Percentiles rank a stretch among this genome's conserved stretches.
phyloP scores from a whole-genome alignment of 1,140 invertebrate species.

The Maniola jurtina region DNA sequence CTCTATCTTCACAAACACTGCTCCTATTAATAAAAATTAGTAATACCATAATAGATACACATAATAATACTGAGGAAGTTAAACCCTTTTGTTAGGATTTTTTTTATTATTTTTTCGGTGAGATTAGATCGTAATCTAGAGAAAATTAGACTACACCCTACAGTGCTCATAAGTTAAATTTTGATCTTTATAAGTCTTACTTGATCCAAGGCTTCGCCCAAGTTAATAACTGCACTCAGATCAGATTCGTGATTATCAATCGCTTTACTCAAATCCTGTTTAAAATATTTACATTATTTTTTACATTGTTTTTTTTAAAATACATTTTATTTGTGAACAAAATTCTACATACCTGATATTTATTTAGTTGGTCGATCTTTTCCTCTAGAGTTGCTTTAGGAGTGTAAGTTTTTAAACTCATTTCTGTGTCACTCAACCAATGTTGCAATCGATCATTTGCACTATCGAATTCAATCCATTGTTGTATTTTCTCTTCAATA shows the following conservation, averaged over 20 bases:
- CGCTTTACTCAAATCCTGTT: slow-evolving; percentile 87
- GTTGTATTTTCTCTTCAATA: slow-evolving; percentile 90
- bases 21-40: slow-evolving; percentile 11
- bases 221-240: slow-evolving; percentile 85
- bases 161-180: slow-evolving; percentile 52
- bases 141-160: slow-evolving; percentile 71
- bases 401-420: slow-evolving; percentile 91
- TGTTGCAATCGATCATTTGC: slow-evolving; percentile 89
- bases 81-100: slow-evolving; percentile 22
- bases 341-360: slow-evolving; percentile 87
- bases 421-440: slow-evolving; percentile 93
- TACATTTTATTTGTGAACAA: background rate
- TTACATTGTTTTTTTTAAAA: slow-evolving; percentile 24
- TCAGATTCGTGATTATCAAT: slow-evolving; percentile 85
- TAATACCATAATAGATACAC: slow-evolving; percentile 20
- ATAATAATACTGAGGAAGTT: slow-evolving; percentile 16
- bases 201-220: slow-evolving; percentile 91
- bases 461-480: slow-evolving; percentile 95
- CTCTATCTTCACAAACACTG: background rate
- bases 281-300: slow-evolving; percentile 47
- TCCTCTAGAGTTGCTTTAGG: slow-evolving; percentile 92
- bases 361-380: slow-evolving; percentile 93
- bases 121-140: slow-evolving; percentile 63
- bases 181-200: slow-evolving; percentile 81
- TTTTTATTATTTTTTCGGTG: slow-evolving; percentile 37